Percentiles rank a stretch among this genome's conserved stretches.
phyloP scores from a whole-genome alignment of 2,888 invertebrate species.

The Parthenolecanium corni region DNA sequence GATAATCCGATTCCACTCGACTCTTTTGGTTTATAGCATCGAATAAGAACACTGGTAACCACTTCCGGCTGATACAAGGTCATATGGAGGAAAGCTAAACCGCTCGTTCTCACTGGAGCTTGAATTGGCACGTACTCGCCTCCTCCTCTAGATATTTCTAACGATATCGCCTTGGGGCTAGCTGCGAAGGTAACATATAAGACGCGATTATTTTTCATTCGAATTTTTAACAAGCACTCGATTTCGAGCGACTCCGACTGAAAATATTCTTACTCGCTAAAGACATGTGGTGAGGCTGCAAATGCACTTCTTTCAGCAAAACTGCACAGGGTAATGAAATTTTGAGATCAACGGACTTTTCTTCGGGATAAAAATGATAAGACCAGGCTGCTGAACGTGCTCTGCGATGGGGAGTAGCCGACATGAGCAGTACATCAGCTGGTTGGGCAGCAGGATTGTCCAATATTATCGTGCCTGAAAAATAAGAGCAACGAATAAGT shows the following conservation, averaged over 20 bases:
- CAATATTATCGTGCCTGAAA: slow-evolving; percentile 56
- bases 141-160: slow-evolving; percentile 73
- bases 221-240: no score
- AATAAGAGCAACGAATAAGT: not conserved
- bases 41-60: slow-evolving; percentile 66
- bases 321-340: slow-evolving; percentile 79
- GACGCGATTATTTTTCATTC: no score
- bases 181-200: slow-evolving; percentile 42
- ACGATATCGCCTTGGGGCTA: slow-evolving; percentile 76
- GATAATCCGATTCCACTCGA: slow-evolving; percentile 80
- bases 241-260: no score
- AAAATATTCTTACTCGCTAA: slow-evolving; percentile 50
- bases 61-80: slow-evolving; percentile 73
- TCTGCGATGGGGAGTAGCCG: slow-evolving; percentile 66
- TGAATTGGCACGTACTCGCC: slow-evolving; percentile 68
- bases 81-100: slow-evolving; percentile 74
- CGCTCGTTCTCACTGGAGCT: slow-evolving; percentile 73
- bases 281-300: slow-evolving; percentile 74
- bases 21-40: slow-evolving; percentile 72
- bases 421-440: slow-evolving; percentile 75
- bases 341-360: slow-evolving; percentile 77
- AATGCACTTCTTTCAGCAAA: slow-evolving; percentile 71
- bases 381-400: slow-evolving; percentile 90
- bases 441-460: slow-evolving; percentile 73
- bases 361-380: slow-evolving; percentile 85